A percentile compares a stretch with the other conserved stretches of the same genome.
phyloP scores from a whole-genome alignment of 2,888 invertebrate genomes.

The Aethes cnicana region DNA sequence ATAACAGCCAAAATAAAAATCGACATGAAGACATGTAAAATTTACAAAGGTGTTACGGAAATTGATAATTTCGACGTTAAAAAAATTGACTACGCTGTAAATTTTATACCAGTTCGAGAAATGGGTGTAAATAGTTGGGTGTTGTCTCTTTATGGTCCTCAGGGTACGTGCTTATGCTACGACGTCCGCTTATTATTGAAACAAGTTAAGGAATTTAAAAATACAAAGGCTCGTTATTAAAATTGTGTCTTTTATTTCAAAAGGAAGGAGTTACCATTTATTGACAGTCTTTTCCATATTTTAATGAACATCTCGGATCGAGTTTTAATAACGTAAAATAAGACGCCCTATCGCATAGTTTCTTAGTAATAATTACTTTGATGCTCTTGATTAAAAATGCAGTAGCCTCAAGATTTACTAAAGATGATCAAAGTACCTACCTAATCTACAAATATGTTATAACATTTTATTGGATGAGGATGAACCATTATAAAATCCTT shows the following conservation, averaged over 20 bases:
- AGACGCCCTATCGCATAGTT: too few relatives aligned
- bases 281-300: too few relatives aligned
- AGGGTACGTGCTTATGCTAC: constrained; percentile 34
- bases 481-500: too few relatives aligned
- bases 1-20: constrained; percentile 37
- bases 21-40: constrained; percentile 40
- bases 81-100: constrained; percentile 40
- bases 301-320: too few relatives aligned
- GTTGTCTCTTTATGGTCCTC: constrained; percentile 36
- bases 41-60: constrained; percentile 41
- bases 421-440: too few relatives aligned
- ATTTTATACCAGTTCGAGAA: constrained; percentile 43
- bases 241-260: not conserved
- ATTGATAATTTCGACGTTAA: constrained; percentile 41
- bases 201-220: not conserved
- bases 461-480: too few relatives aligned
- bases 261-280: too few relatives aligned
- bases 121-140: constrained; percentile 40
- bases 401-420: too few relatives aligned
- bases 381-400: too few relatives aligned
- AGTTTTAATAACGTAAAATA: too few relatives aligned
- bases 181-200: constrained; percentile 16
- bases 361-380: too few relatives aligned
- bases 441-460: too few relatives aligned
- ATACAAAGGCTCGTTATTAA: not conserved